These are phyloP conservation scores for Myiozetetes cayanensis DNA, from an alignment of 2,113 vertebrate genomes.

Conservation along the genomic window DNA sequence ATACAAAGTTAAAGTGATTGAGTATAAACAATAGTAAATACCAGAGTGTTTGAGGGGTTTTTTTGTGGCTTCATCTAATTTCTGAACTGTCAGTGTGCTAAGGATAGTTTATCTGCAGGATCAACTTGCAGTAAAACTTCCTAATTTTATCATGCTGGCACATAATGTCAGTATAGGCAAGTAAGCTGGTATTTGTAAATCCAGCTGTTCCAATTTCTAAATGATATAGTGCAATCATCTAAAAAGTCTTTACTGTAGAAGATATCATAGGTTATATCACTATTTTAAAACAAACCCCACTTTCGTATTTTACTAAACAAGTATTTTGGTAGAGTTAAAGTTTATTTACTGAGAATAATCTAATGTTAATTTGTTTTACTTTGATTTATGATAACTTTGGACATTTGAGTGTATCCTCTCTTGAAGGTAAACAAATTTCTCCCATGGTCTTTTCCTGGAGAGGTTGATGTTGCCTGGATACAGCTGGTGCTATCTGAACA, in stretches of 20 bases:
- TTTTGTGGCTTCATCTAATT: neutral
- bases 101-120: neutral
- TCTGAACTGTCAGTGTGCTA: neutral
- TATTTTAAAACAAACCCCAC: neutral
- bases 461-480: conserved; percentile 5
- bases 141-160: neutral
- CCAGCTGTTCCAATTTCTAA: neutral
- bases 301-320: neutral
- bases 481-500: neutral
- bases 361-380: neutral
- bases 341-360: neutral
- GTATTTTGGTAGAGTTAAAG: neutral
- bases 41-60: accelerated
- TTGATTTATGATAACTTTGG: neutral
- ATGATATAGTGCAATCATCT: neutral
- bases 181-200: neutral
- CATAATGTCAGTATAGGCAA: neutral
- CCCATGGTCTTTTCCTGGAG: neutral
- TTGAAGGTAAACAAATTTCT: conserved; percentile 10
- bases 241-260: neutral
- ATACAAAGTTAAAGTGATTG: neutral
- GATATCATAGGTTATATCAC: neutral
- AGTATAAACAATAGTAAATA: neutral
- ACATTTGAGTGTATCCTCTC: neutral
- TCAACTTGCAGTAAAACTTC: neutral